Conservation (phyloP, 2,888 invertebrate species). For the Dynastes grantii region DNA sequence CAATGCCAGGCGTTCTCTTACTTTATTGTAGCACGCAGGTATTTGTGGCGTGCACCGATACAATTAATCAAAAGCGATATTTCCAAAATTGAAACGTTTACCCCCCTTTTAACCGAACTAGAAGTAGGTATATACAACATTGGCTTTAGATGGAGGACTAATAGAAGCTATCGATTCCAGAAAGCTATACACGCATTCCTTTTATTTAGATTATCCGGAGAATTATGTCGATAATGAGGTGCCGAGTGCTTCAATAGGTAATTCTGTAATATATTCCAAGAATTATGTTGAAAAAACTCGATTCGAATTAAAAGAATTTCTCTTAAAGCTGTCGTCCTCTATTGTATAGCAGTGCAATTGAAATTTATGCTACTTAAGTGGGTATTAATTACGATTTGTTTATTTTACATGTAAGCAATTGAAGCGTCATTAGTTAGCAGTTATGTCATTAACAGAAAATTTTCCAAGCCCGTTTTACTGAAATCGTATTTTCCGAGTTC, state of each 20-base stretch:
- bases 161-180: constrained; percentile 4
- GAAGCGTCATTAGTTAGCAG: constrained; percentile 24
- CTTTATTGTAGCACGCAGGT: constrained; percentile 28
- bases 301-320: background rate
- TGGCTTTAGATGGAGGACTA: constrained; percentile 9
- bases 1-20: background rate
- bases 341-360: background rate
- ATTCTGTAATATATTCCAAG: background rate
- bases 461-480: too few species aligned
- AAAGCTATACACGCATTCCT: background rate
- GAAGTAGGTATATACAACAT: background rate
- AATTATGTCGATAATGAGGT: constrained; percentile 19
- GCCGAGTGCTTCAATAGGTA: background rate
- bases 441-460: constrained; percentile 36
- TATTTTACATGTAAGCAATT: background rate
- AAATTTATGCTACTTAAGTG: constrained; percentile 7
- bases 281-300: background rate
- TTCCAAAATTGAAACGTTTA: constrained; percentile 54
- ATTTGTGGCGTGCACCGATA: constrained; percentile 49
- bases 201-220: constrained; percentile 1
- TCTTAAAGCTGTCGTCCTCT: background rate
- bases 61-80: constrained; percentile 53
- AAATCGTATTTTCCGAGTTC: constrained; percentile 4
- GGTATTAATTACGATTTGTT: constrained; percentile 1
- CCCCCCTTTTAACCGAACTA: constrained; percentile 48